These are phyloP conservation scores for Cryptotis parvus DNA, from an alignment of 2,113 vertebrate genomes.

Conservation along the genomic window DNA sequence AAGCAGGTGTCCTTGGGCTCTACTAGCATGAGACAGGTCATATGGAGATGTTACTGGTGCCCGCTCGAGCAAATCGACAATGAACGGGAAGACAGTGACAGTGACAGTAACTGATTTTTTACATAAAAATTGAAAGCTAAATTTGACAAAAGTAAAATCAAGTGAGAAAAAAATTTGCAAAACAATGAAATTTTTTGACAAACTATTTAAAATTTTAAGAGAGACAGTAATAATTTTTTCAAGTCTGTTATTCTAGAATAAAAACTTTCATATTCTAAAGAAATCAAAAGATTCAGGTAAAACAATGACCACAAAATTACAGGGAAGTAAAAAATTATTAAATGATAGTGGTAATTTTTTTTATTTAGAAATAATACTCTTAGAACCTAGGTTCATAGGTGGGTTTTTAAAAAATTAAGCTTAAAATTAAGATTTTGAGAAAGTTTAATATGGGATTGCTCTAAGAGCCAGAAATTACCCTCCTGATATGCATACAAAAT, in stretches of 20 bases:
- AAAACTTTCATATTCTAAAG: too few relatives aligned
- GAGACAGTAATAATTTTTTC: background rate
- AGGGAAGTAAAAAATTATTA: conserved; percentile 2
- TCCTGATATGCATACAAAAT: background rate
- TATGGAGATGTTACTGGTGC: too few relatives aligned
- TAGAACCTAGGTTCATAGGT: conserved; percentile 14
- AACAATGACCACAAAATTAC: background rate
- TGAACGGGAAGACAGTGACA: too few relatives aligned
- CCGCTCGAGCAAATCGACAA: too few relatives aligned
- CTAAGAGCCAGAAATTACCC: background rate
- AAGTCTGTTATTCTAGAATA: background rate
- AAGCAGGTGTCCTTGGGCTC: too few relatives aligned
- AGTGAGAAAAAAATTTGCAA: conserved; percentile 15
- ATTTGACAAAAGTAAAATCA: conserved; percentile 31
- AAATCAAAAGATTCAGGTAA: background rate
- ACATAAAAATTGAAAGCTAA: conserved; percentile 36
- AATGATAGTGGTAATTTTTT: background rate
- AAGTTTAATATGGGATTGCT: background rate
- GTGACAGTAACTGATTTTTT: background rate
- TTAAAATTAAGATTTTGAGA: conserved; percentile 3
- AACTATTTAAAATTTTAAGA: conserved; percentile 26
- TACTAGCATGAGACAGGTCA: too few relatives aligned
- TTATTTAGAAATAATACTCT: conserved; percentile 15
- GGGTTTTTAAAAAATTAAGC: conserved; percentile 17
- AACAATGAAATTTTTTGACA: conserved; percentile 32